Conservation (phyloP, 2,888 invertebrate genomes). For the Chirona hameri region DNA sequence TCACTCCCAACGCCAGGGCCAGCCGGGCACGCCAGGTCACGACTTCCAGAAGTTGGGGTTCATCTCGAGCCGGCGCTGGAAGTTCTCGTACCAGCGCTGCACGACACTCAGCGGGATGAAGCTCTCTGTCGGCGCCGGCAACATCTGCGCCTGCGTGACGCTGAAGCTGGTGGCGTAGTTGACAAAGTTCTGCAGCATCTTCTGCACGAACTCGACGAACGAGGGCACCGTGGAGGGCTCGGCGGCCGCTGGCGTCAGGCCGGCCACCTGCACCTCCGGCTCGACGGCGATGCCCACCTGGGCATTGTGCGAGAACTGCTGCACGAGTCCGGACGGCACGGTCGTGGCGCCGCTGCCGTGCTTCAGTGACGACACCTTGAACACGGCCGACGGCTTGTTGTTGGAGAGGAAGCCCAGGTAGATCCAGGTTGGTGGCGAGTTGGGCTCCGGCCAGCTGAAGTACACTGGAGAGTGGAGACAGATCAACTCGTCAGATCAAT, state of each 20-base stretch:
- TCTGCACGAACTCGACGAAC: constrained; percentile 61
- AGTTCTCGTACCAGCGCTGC: constrained; percentile 91
- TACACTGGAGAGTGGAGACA: constrained; percentile 60
- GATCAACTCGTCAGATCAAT: no score
- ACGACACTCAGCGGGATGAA: constrained; percentile 83
- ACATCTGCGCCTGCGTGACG: constrained; percentile 71
- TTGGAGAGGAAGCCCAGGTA: constrained; percentile 89
- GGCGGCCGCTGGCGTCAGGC: constrained; percentile 49
- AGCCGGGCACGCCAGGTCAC: constrained; percentile 39
- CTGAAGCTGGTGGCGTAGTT: constrained; percentile 91
- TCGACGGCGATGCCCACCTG: constrained; percentile 93
- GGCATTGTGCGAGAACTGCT: constrained; percentile 80
- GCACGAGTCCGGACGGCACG: constrained; percentile 43
- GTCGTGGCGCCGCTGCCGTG: constrained; percentile 47
- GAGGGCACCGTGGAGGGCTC: constrained; percentile 47
- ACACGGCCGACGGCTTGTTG: constrained; percentile 92
- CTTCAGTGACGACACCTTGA: constrained; percentile 84
- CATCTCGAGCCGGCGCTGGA: constrained; percentile 77
- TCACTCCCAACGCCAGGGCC: neutral
- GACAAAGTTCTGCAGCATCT: constrained; percentile 88
- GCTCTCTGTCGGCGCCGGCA: constrained; percentile 70
- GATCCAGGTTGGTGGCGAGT: constrained; percentile 88
- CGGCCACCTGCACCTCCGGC: constrained; percentile 56
- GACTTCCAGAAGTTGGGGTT: constrained; percentile 91
- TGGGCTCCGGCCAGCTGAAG: constrained; percentile 90